Evolutionary conservation across 2,797 vertebrate species (phyloP).

Genomic region (Cichlasoma orientale): DNA sequence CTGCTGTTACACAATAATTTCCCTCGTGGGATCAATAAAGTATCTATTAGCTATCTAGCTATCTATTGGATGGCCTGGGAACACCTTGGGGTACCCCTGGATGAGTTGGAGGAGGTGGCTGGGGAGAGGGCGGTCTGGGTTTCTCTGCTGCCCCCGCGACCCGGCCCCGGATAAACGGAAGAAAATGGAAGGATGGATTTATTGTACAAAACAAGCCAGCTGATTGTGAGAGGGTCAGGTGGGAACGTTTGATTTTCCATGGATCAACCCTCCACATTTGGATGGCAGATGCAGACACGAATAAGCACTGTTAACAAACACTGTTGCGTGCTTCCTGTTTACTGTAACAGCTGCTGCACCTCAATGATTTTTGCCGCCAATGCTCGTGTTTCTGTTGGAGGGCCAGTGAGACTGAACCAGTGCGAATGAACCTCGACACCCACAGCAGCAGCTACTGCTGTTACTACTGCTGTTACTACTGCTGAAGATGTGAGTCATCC

Average conservation of each 20-base stretch:
- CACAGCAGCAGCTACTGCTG: neutral
- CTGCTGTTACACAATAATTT: too few relatives aligned
- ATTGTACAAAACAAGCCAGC: neutral
- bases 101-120: too few relatives aligned
- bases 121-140: too few relatives aligned
- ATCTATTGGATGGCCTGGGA: too few relatives aligned
- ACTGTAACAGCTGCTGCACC: neutral
- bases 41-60: too few relatives aligned
- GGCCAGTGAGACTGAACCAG: neutral
- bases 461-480: neutral
- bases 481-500: neutral
- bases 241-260: neutral
- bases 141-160: too few relatives aligned
- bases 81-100: too few relatives aligned
- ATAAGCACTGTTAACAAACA: neutral
- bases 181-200: neutral
- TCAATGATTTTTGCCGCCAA: neutral
- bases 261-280: neutral
- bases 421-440: neutral
- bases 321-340: neutral
- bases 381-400: neutral
- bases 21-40: too few relatives aligned
- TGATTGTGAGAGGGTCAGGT: neutral
- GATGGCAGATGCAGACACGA: rapidly evolving
- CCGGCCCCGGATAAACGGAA: too few relatives aligned